These are phyloP conservation scores for Australoheros facetus DNA, from an alignment of 2,797 vertebrate species.

Conservation along the genomic window DNA sequence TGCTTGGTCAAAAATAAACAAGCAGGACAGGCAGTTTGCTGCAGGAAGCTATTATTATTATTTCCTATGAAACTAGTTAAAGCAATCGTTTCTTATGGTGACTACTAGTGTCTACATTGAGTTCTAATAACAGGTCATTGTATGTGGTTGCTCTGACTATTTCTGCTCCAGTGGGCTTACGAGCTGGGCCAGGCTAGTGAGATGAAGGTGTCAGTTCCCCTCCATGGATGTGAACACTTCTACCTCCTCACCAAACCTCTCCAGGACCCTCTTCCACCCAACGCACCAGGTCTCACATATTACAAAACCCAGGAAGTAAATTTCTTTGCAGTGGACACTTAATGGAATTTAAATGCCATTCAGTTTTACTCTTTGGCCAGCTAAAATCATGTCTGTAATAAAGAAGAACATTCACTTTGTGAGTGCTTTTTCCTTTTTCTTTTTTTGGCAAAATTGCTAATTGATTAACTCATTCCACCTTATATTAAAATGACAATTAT, in stretches of 20 bases:
- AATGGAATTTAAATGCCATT: background rate
- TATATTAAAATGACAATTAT: background rate
- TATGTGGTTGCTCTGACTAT: conserved; percentile 20
- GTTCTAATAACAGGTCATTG: background rate
- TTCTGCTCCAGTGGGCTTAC: conserved; percentile 90
- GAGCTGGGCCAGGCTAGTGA: conserved; percentile 94
- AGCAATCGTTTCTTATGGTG: background rate
- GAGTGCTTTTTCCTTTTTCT: background rate
- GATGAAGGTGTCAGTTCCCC: conserved; percentile 90
- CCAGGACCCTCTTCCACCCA: conserved; percentile 81
- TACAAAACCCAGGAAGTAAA: background rate
- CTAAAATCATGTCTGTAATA: background rate
- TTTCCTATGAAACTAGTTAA: background rate
- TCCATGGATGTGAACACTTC: conserved; percentile 98
- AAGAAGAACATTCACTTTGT: background rate
- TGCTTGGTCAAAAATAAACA: background rate
- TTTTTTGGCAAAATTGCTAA: background rate
- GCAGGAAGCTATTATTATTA: no score
- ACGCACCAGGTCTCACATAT: conserved; percentile 84
- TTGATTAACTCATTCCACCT: background rate
- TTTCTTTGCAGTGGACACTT: background rate
- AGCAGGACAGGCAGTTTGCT: background rate
- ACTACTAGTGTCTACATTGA: background rate
- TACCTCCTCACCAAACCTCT: conserved; percentile 94
- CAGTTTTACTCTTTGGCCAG: background rate